Percentiles rank a stretch among this genome's conserved stretches.
phyloP scores from a whole-genome alignment of 92 coral and sea anemone species.

The Porites cylindrica region DNA sequence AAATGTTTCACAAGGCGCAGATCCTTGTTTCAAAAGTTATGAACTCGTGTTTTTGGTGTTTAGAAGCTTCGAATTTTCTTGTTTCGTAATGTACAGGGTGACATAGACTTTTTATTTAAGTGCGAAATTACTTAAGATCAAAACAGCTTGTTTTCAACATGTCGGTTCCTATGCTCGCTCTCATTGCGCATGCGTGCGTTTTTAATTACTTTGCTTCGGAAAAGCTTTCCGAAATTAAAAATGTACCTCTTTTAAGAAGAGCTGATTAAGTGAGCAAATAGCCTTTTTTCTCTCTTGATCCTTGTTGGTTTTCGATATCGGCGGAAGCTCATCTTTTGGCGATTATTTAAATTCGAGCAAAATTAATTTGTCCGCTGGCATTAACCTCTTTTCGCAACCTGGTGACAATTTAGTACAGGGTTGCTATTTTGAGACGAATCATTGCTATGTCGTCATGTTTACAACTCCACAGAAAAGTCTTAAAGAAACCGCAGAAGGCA shows the following conservation, averaged over 20 bases:
- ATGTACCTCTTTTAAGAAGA: conserved; percentile 47
- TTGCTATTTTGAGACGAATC: conserved; percentile 4
- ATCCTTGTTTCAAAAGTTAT: not conserved
- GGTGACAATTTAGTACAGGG: conserved; percentile 11
- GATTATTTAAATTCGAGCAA: conserved; percentile 39
- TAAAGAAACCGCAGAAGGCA: conserved; percentile 1
- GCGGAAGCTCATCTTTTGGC: conserved; percentile 59
- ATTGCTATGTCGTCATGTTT: not conserved
- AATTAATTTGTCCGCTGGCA: conserved; percentile 31
- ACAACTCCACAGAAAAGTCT: conserved; percentile 6
- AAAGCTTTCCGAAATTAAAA: conserved; percentile 61
- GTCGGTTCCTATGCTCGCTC: conserved; percentile 19
- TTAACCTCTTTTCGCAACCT: conserved; percentile 20
- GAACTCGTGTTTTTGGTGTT: not conserved
- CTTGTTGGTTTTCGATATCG: conserved; percentile 60
- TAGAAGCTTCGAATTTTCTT: not conserved
- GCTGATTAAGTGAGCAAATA: conserved; percentile 68
- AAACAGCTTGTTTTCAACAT: conserved; percentile 30
- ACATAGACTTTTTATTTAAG: not conserved
- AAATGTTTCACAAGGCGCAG: not conserved
- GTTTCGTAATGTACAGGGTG: not conserved
- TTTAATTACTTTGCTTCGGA: conserved; percentile 43
- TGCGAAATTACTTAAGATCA: not conserved
- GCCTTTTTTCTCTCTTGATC: conserved; percentile 48
- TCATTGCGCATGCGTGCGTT: conserved; percentile 50